These are phyloP conservation scores for Cotesia chilonis DNA, from an alignment of 1,140 invertebrate species.

Conservation along the genomic window DNA sequence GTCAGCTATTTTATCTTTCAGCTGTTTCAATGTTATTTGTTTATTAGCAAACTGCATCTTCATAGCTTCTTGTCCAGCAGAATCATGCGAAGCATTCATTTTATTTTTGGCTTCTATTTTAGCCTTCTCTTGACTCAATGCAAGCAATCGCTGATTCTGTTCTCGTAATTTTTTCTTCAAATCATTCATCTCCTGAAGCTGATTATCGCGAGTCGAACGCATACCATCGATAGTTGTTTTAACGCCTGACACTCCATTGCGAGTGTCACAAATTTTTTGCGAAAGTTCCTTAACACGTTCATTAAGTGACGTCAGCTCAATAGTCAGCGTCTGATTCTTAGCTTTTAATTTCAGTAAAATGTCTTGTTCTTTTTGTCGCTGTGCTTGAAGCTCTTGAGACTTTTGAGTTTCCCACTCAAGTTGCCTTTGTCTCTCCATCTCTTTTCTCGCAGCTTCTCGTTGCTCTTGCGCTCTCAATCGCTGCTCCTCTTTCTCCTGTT, in stretches of 20 bases:
- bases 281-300: slow-evolving; percentile 88
- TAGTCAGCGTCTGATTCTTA: slow-evolving; percentile 85
- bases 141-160: slow-evolving; percentile 81
- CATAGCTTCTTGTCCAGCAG: slow-evolving; percentile 69
- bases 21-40: slow-evolving; percentile 85
- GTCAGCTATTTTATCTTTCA: slow-evolving; percentile 77
- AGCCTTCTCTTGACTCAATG: slow-evolving; percentile 84
- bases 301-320: slow-evolving; percentile 82
- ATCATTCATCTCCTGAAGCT: slow-evolving; percentile 87
- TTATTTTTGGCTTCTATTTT: slow-evolving; percentile 82
- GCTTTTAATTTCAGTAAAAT: slow-evolving; percentile 89
- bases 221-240: slow-evolving; percentile 97
- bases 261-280: slow-evolving; percentile 86
- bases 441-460: slow-evolving; percentile 82
- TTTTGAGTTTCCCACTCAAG: slow-evolving; percentile 96
- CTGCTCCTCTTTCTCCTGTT: slow-evolving; percentile 77
- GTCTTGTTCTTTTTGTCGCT: slow-evolving; percentile 88
- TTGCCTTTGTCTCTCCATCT: slow-evolving; percentile 94
- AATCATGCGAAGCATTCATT: slow-evolving; percentile 65
- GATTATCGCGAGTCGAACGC: slow-evolving; percentile 88
- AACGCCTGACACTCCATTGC: slow-evolving; percentile 88
- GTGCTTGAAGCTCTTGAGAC: slow-evolving; percentile 83
- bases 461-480: slow-evolving; percentile 78
- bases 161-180: slow-evolving; percentile 87
- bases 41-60: slow-evolving; percentile 81